A percentile compares a stretch with the other conserved stretches of the same genome.
phyloP scores from a whole-genome alignment of 2,113 vertebrate species.

The human (Homo sapiens) region DNA sequence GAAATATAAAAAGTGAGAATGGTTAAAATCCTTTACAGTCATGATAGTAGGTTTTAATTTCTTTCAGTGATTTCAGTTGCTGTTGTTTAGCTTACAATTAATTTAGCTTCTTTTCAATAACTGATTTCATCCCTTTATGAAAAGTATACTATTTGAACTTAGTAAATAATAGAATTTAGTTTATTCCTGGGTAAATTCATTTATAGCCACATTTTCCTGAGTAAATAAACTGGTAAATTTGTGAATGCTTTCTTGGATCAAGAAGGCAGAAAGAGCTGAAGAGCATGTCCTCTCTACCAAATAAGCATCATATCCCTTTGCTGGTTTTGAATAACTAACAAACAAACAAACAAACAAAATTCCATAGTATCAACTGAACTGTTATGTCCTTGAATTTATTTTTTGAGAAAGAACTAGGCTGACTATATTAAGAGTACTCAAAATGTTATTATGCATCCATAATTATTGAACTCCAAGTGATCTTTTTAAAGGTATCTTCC shows the following conservation, averaged over 20 bases:
- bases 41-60: background rate
- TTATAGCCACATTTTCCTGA: background rate
- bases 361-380: background rate
- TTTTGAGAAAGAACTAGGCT: background rate
- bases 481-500: background rate
- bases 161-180: background rate
- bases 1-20: background rate
- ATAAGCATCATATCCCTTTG: background rate
- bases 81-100: background rate
- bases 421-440: background rate
- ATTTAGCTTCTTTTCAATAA: background rate
- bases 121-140: background rate
- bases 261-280: background rate
- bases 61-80: background rate
- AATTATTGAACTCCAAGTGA: background rate
- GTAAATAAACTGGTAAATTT: background rate
- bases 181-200: background rate
- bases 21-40: background rate
- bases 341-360: background rate
- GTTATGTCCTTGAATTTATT: background rate
- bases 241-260: background rate
- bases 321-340: background rate
- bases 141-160: background rate
- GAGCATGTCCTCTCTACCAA: background rate
- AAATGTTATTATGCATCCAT: background rate